These are phyloP conservation scores for Atta colombica DNA, from an alignment of 1,140 invertebrate species.

Conservation along the genomic window DNA sequence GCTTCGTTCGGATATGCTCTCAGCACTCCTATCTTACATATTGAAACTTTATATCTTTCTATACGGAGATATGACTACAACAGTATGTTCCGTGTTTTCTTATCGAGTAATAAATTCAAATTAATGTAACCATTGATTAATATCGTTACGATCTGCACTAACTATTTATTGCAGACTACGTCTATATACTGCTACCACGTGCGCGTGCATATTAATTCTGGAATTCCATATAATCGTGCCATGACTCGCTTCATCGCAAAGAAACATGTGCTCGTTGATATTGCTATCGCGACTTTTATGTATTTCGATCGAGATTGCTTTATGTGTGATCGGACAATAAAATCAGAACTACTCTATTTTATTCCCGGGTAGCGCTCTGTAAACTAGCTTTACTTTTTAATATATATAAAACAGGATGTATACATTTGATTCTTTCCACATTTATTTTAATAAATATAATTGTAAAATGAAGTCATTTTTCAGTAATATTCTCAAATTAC, in stretches of 20 bases:
- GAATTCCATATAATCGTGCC: constrained; percentile 47
- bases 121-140: constrained; percentile 57
- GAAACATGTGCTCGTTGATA: constrained; percentile 56
- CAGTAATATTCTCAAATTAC: neutral
- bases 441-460: neutral
- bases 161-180: constrained; percentile 44
- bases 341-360: neutral
- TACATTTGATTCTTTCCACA: neutral
- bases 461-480: neutral
- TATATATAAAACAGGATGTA: neutral
- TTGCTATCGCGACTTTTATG: constrained; percentile 56
- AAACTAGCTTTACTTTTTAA: constrained; percentile 11
- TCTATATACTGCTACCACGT: constrained; percentile 16
- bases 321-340: constrained; percentile 11
- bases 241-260: constrained; percentile 45
- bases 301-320: constrained; percentile 42
- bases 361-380: neutral
- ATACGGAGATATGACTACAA: neutral
- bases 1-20: neutral
- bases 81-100: constrained; percentile 23
- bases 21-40: constrained; percentile 18
- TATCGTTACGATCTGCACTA: constrained; percentile 46
- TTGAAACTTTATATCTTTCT: constrained; percentile 5
- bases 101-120: constrained; percentile 55
- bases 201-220: constrained; percentile 42